Conservation (phyloP, 2,888 invertebrate genomes). For the Laspeyria flexula region DNA sequence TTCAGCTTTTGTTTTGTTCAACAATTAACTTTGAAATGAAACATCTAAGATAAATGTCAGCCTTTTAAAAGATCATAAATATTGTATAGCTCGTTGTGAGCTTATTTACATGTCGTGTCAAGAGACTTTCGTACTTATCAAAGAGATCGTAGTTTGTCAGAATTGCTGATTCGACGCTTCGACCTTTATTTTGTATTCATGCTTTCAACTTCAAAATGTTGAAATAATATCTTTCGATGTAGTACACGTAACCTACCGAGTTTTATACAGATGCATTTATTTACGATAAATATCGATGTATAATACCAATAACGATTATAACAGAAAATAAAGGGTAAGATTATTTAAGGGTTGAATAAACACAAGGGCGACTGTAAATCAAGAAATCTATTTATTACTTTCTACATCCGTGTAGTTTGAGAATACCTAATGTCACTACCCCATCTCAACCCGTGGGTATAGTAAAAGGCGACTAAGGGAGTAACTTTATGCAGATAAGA, state of each 20-base stretch:
- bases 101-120: slow-evolving; percentile 40
- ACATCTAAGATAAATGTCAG: background rate
- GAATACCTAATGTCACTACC: too few species aligned
- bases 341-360: background rate
- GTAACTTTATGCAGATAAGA: too few species aligned
- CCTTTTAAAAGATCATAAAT: slow-evolving; percentile 12
- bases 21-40: background rate
- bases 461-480: too few species aligned
- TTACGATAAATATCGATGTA: background rate
- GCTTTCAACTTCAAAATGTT: slow-evolving; percentile 17
- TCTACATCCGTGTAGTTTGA: too few species aligned
- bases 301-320: too few species aligned
- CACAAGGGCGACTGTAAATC: background rate
- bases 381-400: too few species aligned
- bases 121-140: slow-evolving; percentile 29
- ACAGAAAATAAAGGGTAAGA: too few species aligned
- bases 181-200: slow-evolving; percentile 39
- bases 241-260: slow-evolving; percentile 2
- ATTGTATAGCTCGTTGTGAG: slow-evolving; percentile 22
- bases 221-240: slow-evolving; percentile 15
- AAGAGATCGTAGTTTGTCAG: slow-evolving; percentile 37
- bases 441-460: too few species aligned
- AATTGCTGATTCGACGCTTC: slow-evolving; percentile 36
- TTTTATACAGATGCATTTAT: background rate
- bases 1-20: background rate